These are phyloP conservation scores for Pteropus alecto DNA, from an alignment of 2,113 vertebrate genomes.

Conservation along the genomic window DNA sequence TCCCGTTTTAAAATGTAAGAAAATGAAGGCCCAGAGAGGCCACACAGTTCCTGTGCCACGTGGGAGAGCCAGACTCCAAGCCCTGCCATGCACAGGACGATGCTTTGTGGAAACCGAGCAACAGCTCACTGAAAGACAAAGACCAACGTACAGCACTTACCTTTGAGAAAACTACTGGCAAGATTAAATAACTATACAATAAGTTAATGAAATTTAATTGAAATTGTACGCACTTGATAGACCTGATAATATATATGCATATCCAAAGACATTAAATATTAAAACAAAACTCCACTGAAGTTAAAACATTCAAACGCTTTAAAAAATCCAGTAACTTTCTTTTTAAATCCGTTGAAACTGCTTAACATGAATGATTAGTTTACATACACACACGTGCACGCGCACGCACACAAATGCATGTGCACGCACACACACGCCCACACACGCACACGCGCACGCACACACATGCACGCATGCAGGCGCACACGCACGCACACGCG, in stretches of 20 bases:
- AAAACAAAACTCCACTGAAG: conserved; percentile 31
- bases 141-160: conserved; percentile 61
- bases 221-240: conserved; percentile 27
- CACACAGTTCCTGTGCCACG: neutral
- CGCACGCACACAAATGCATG: too few relatives aligned
- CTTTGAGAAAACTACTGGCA: conserved; percentile 48
- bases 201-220: neutral
- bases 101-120: neutral
- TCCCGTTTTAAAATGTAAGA: conserved; percentile 25
- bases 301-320: conserved; percentile 56
- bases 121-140: conserved; percentile 28
- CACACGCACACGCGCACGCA: too few relatives aligned
- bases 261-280: conserved; percentile 51
- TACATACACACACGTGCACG: neutral
- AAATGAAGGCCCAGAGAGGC: conserved; percentile 44
- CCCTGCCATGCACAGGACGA: neutral
- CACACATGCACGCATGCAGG: too few relatives aligned
- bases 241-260: neutral
- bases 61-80: neutral
- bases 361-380: conserved; percentile 49
- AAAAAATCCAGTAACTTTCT: neutral
- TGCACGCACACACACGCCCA: too few relatives aligned
- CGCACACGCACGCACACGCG: too few relatives aligned
- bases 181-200: conserved; percentile 40
- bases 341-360: conserved; percentile 37